Evolutionary conservation across 64 coral and sea anemone genomes (phyloP).

Genomic region (Montipora efflorescens): DNA sequence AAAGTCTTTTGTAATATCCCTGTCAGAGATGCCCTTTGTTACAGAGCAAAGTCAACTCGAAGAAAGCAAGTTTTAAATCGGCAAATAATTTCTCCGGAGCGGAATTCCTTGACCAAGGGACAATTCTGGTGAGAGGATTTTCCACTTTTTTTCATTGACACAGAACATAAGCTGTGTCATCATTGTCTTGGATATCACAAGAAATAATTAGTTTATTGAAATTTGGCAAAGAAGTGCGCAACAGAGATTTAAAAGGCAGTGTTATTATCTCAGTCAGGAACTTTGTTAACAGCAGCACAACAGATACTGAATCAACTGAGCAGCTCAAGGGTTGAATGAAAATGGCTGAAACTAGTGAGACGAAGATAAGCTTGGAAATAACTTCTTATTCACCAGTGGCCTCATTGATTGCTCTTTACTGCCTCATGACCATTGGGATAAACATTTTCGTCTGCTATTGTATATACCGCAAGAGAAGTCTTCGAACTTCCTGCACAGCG

Average conservation of each 20-base stretch:
- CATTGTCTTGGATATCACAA: background rate
- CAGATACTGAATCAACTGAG: background rate
- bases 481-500: slow-evolving; percentile 89
- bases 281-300: background rate
- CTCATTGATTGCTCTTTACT: slow-evolving; percentile 80
- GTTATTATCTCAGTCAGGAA: background rate
- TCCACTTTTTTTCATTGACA: background rate
- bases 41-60: slow-evolving; percentile 21
- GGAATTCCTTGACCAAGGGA: background rate
- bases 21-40: slow-evolving; percentile 72
- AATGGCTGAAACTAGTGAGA: slow-evolving; percentile 36
- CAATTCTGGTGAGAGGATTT: background rate
- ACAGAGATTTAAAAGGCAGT: background rate
- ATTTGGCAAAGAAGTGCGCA: slow-evolving; percentile 18
- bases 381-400: slow-evolving; percentile 85
- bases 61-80: background rate
- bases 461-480: slow-evolving; percentile 91
- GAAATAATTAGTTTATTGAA: background rate
- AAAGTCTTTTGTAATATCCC: slow-evolving; percentile 84
- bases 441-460: slow-evolving; percentile 92
- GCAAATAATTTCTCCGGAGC: background rate
- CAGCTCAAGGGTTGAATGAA: background rate
- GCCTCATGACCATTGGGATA: slow-evolving; percentile 87
- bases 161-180: background rate
- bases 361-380: slow-evolving; percentile 77